Evolutionary conservation across 2,797 vertebrate genomes (phyloP).

Genomic region (Pitangus sulphuratus): DNA sequence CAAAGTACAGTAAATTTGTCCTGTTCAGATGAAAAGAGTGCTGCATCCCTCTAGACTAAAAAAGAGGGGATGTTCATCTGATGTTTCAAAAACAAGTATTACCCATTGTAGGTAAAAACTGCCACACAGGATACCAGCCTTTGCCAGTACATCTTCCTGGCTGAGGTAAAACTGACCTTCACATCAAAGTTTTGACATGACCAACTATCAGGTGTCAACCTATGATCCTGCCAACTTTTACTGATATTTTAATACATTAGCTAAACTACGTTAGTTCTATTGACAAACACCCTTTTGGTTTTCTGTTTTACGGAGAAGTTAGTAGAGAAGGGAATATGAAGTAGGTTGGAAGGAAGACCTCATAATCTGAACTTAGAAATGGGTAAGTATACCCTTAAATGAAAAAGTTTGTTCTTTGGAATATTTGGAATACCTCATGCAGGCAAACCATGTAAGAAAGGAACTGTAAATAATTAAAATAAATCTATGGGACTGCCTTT

Average conservation of each 20-base stretch:
- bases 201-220: background rate
- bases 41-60: background rate
- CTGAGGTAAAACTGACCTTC: background rate
- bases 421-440: background rate
- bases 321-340: background rate
- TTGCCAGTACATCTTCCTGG: background rate
- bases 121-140: background rate
- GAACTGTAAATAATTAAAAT: background rate
- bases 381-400: background rate
- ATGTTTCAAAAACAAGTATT: background rate
- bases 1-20: background rate
- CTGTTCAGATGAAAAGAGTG: background rate
- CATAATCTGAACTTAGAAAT: background rate
- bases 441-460: background rate
- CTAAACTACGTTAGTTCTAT: background rate
- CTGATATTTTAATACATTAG: background rate
- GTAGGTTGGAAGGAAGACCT: background rate
- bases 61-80: fast-evolving
- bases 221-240: background rate
- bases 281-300: background rate
- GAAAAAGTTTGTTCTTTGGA: background rate
- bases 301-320: background rate
- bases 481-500: background rate
- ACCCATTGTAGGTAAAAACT: background rate
- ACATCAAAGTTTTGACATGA: background rate